Evolutionary conservation across 1,140 invertebrate species (phyloP).

Genomic region (Hylaeus volcanicus): DNA sequence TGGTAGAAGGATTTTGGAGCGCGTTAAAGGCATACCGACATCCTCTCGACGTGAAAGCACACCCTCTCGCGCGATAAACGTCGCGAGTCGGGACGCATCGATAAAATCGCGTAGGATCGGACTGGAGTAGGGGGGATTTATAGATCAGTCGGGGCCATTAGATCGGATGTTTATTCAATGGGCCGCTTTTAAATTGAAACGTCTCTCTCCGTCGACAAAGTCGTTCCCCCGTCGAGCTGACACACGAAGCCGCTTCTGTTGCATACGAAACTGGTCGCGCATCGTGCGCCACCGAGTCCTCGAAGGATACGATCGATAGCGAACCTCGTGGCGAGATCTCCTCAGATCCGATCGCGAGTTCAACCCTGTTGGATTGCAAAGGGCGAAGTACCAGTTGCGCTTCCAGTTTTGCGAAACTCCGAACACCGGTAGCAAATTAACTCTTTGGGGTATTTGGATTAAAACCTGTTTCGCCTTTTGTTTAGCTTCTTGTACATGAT

Average conservation of each 20-base stretch:
- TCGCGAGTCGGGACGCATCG: slow-evolving; percentile 32
- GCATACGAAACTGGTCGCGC: slow-evolving; percentile 38
- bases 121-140: slow-evolving; percentile 59
- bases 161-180: slow-evolving; percentile 71
- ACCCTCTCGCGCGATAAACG: slow-evolving; percentile 43
- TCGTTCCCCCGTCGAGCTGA: slow-evolving; percentile 26
- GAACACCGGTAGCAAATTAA: too few relatives aligned
- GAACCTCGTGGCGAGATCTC: slow-evolving; percentile 7
- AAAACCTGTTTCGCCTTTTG: too few relatives aligned
- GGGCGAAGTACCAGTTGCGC: background rate
- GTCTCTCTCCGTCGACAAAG: slow-evolving; percentile 56
- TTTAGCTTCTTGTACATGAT: too few relatives aligned
- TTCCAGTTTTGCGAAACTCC: too few relatives aligned
- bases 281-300: slow-evolving; percentile 5
- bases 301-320: slow-evolving; percentile 39
- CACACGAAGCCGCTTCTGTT: slow-evolving; percentile 43
- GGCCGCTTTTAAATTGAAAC: slow-evolving; percentile 72
- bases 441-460: too few relatives aligned
- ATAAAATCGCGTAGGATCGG: slow-evolving; percentile 34
- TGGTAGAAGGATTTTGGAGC: background rate
- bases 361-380: background rate
- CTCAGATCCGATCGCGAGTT: slow-evolving; percentile 13
- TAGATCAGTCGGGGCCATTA: slow-evolving; percentile 67
- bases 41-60: slow-evolving; percentile 25
- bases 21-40: slow-evolving; percentile 19